Evolutionary conservation across 2,888 invertebrate species (phyloP).

Genomic region (Diaperis boleti): DNA sequence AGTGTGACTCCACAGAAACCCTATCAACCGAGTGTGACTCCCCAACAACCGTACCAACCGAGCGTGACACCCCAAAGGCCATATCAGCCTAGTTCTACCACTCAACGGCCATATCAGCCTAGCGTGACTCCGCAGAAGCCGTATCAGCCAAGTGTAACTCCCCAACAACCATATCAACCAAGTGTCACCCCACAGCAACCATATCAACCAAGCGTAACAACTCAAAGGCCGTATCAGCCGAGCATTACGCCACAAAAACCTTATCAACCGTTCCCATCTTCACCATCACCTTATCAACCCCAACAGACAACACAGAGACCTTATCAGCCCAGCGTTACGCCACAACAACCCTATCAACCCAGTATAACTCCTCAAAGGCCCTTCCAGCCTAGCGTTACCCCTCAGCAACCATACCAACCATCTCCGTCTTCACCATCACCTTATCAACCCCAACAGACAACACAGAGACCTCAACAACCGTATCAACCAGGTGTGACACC

Average conservation of each 20-base stretch:
- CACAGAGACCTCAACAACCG: conserved; percentile 33
- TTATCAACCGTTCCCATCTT: no score
- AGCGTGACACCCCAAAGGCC: no score
- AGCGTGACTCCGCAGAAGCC: conserved; percentile 39
- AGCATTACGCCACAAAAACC: conserved; percentile 40
- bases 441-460: conserved; percentile 43
- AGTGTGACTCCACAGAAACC: conserved; percentile 41
- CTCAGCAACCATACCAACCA: conserved; percentile 43
- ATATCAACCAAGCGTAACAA: conserved; percentile 39
- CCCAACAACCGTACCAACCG: no score
- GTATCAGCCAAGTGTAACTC: conserved; percentile 43
- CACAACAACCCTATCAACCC: conserved; percentile 47
- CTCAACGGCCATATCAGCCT: no score
- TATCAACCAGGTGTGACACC: conserved; percentile 27
- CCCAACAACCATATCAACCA: conserved; percentile 32
- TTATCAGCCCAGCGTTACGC: conserved; percentile 25
- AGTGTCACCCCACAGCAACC: conserved; percentile 40
- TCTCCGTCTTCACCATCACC: conserved; percentile 38
- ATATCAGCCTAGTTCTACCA: no score
- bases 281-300: no score
- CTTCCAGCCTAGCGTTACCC: conserved; percentile 36
- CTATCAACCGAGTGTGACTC: no score
- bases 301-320: no score
- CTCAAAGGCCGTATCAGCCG: conserved; percentile 42
- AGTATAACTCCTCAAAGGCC: conserved; percentile 19